These are phyloP conservation scores for Phalacrocorax aristotelis DNA, from an alignment of 2,113 vertebrate species.

Conservation along the genomic window DNA sequence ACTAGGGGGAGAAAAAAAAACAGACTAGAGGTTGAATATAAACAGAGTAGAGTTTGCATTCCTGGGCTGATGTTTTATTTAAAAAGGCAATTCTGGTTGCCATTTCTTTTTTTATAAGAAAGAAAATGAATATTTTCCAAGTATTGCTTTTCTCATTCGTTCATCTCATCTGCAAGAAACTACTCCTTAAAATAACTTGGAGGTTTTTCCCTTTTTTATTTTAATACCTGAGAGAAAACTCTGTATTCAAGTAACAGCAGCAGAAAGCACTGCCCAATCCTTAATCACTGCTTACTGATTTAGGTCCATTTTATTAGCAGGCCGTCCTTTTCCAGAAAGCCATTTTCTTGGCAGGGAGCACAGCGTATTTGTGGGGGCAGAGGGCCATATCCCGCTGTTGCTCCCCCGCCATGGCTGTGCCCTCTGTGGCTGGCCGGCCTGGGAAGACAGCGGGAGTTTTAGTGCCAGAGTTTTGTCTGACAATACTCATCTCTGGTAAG, in stretches of 20 bases:
- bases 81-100: constrained; percentile 37
- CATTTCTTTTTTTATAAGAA: background rate
- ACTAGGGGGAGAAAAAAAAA: background rate
- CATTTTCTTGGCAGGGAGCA: constrained; percentile 69
- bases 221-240: background rate
- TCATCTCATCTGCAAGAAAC: background rate
- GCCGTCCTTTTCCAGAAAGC: constrained; percentile 64
- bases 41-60: constrained; percentile 30
- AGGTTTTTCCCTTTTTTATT: background rate
- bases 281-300: constrained; percentile 77
- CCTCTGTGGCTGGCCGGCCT: background rate
- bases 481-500: constrained; percentile 6
- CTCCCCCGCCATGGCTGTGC: background rate
- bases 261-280: constrained; percentile 27
- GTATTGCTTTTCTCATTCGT: background rate
- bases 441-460: constrained; percentile 4
- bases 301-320: constrained; percentile 70
- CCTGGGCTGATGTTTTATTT: constrained; percentile 59
- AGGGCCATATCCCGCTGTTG: background rate
- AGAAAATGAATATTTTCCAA: background rate
- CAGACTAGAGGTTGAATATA: background rate
- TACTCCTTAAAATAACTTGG: background rate
- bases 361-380: constrained; percentile 19
- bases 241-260: background rate
- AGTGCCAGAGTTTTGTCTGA: constrained; percentile 21